Conservation (phyloP, 2,888 invertebrate genomes). For the Trissolcus japonicus region DNA sequence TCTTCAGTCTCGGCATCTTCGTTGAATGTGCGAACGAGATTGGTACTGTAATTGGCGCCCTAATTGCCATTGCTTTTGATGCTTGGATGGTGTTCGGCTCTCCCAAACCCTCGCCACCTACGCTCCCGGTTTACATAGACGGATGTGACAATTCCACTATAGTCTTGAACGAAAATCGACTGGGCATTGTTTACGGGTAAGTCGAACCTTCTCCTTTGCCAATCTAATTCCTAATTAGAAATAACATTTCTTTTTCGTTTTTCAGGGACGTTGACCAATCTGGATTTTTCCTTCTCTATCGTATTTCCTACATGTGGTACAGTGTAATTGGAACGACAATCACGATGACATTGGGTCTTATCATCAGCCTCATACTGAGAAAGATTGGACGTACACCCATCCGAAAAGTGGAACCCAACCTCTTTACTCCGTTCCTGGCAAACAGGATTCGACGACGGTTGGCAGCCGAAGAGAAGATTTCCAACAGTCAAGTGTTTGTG, state of each 20-base stretch:
- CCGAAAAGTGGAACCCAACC: slow-evolving; percentile 78
- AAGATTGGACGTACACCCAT: slow-evolving; percentile 68
- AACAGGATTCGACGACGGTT: slow-evolving; percentile 73
- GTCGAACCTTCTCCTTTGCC: background rate
- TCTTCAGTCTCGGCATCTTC: slow-evolving; percentile 88
- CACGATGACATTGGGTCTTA: slow-evolving; percentile 78
- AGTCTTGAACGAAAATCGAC: slow-evolving; percentile 25
- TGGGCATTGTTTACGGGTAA: slow-evolving; percentile 44
- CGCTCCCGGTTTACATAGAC: slow-evolving; percentile 61
- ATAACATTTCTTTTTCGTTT: background rate
- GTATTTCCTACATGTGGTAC: slow-evolving; percentile 86
- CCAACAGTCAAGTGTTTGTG: slow-evolving; percentile 66
- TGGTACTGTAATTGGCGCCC: slow-evolving; percentile 66
- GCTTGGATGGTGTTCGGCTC: slow-evolving; percentile 65
- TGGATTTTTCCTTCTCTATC: slow-evolving; percentile 81
- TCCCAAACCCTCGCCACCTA: slow-evolving; percentile 58
- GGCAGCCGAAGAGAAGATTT: slow-evolving; percentile 58
- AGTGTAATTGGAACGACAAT: slow-evolving; percentile 78
- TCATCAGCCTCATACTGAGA: slow-evolving; percentile 77
- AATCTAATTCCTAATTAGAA: background rate
- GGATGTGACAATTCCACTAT: slow-evolving; percentile 44
- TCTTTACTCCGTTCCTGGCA: slow-evolving; percentile 80
- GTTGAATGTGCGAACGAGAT: slow-evolving; percentile 84
- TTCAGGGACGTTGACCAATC: slow-evolving; percentile 52
- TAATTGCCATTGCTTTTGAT: slow-evolving; percentile 58